phyloP scores from a whole-genome alignment of 2,888 invertebrate genomes.

The Panorpa germanica region DNA sequence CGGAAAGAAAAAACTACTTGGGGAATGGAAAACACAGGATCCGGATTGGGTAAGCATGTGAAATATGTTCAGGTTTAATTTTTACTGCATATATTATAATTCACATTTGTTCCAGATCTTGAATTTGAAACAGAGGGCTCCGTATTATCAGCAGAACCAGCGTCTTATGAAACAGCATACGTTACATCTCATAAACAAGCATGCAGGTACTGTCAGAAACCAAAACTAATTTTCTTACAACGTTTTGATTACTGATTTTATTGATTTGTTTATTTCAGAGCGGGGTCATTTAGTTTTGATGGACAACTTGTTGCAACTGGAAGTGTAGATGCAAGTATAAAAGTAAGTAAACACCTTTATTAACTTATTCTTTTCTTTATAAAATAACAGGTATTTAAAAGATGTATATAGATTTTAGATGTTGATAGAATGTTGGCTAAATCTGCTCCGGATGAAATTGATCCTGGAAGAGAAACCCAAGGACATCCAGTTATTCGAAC shows the following conservation, averaged over 20 bases:
- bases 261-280: too few species aligned
- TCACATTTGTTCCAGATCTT: constrained; percentile 38
- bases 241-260: too few species aligned
- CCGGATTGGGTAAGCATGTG: too few species aligned
- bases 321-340: constrained; percentile 95
- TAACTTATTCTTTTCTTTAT: constrained; percentile 1
- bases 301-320: constrained; percentile 95
- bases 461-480: constrained; percentile 67
- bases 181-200: constrained; percentile 96
- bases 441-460: constrained; percentile 80
- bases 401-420: constrained; percentile 56
- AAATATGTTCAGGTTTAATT: too few species aligned
- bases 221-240: too few species aligned
- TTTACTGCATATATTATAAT: background rate
- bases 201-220: too few species aligned
- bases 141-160: constrained; percentile 86
- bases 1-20: constrained; percentile 31
- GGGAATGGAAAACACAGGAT: constrained; percentile 18
- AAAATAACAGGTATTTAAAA: background rate
- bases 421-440: constrained; percentile 99
- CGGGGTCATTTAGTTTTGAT: constrained; percentile 89
- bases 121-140: constrained; percentile 94
- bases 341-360: constrained; percentile 28
- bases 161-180: constrained; percentile 95
- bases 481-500: constrained; percentile 98